phyloP scores from a whole-genome alignment of 2,888 invertebrate genomes.

The Onthophagus sagittarius region DNA sequence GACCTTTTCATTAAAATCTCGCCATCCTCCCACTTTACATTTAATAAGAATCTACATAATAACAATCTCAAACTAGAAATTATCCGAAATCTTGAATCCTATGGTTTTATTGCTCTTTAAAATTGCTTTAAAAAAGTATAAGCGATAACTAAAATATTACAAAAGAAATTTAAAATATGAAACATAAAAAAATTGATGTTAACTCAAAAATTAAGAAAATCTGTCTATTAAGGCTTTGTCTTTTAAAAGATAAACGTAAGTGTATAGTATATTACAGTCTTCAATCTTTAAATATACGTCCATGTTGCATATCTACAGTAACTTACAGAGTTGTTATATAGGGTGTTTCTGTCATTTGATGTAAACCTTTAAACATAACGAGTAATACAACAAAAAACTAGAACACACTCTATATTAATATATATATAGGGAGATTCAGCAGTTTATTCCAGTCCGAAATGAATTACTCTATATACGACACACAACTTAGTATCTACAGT shows the following conservation, averaged over 20 bases:
- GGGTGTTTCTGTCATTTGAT: not conserved
- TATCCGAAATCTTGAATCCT: not conserved
- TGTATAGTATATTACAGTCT: conserved; percentile 22
- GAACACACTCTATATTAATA: too few species aligned
- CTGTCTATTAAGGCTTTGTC: not conserved
- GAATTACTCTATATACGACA: too few species aligned
- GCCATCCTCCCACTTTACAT: not conserved
- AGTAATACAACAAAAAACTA: too few species aligned
- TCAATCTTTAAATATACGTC: conserved; percentile 35
- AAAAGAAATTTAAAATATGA: not conserved
- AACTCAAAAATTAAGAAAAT: not conserved
- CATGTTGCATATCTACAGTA: conserved; percentile 37
- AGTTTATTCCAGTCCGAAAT: too few species aligned
- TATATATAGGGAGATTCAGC: too few species aligned
- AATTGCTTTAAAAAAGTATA: conserved; percentile 39
- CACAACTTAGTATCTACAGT: not conserved
- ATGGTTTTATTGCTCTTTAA: too few species aligned
- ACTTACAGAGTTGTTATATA: not conserved
- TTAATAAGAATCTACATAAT: not conserved
- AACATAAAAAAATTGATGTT: not conserved
- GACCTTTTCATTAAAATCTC: not conserved
- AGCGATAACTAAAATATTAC: not conserved
- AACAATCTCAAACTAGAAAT: not conserved
- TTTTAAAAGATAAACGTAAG: not conserved
- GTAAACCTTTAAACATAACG: too few species aligned